Evolutionary conservation across 2,113 vertebrate genomes (phyloP), one percentile per base, ranked within the genome.

Genomic region (Sebastes fasciatus): DNA sequence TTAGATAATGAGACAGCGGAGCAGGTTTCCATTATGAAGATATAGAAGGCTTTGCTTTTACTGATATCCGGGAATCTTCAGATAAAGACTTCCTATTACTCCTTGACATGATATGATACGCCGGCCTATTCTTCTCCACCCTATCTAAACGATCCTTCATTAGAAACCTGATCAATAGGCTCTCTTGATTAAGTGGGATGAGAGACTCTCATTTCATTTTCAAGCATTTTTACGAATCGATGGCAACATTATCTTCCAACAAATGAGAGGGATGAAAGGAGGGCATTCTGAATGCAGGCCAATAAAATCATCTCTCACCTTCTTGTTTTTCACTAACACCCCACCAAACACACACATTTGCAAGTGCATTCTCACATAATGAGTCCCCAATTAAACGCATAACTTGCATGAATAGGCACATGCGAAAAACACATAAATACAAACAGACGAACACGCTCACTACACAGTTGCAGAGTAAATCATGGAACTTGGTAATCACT

Each of bases 161-260:
- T 95, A 95, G 91, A 88, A 86, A 86, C 90, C 88, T 92, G 95
- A 96, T 97, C 96, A 96, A 96, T 96, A 96, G 91, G 93, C 96
- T 95, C 95, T 89, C 95, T 95, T 96, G 96, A 97, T 96, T 96
- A 97, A 97, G 97, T 96, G 94, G 93, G 90, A 90, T 87, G 94
- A 96, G 96, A 96, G 95, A 96, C 94, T 96, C 96, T 95, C 95
- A 96, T 97, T 98, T 98, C 95, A 97, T 98, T 97, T 99, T 96
- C 96, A 95, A 95, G 95, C 97, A 97, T 98, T 97, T 97, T 94
- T 92, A 95, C 95, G 91, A 96, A 98, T 99, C 98, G 95, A 98
- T 99, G 97, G 95, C 95, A 95, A 97, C 97, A 98, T 98, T 97
- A 97, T 97, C 97, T 96, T 92, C 86, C 84, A 86, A 92, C 96